Base-by-base conservation (phyloP, 2,888 invertebrate species). In the Eilema sororculum region DNA sequence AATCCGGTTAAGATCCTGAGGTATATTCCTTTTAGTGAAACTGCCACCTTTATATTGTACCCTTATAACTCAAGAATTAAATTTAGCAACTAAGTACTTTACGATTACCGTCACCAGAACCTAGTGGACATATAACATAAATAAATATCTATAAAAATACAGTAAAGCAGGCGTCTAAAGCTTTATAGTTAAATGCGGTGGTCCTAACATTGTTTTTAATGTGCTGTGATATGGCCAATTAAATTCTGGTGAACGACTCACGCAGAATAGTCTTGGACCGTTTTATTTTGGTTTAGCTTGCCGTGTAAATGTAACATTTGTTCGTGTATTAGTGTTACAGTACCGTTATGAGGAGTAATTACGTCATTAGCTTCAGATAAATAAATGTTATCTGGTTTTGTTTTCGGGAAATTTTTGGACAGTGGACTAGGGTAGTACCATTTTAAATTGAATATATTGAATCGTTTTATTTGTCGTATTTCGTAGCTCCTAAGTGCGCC, bases 131-230 rank as follows among this genome's bases (percentile, higher is more conserved):
- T 74, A 77, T 82, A 84, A 84, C 78, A 83, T 79, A 73, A 82
- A 87, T 82, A 58, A 25, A 25, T 58, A 87, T 86, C 89, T 87
- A 90, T 91, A 90, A 91, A 91, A 88, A 81, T 81, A 86, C 86
- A 89, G 90, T 91, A 88, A 89, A 89, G 81, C 85, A 80, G 78
- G 73, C 87, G 85, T 89, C 90, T 87, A 90, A 86, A 82, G 86
- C 81, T 87, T 92, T 90, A 93, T 91, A 89, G 89, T 84, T 84
- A 85, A 84, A 86, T 87, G 89, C 86, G 94, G 94, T 94, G 94
- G 94, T 93, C 93, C 86, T 84, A 89, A 95, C 94, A 93, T 94
- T 95, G 94, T 95, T 90, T 93, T 94, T 95, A 94, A 95, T 93
- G 93, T 91, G 87, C 89, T 86, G 91, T 91, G 91, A 90, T 89